Evolutionary conservation across 2,797 vertebrate species (phyloP), one percentile per base, ranked within the genome.

Genomic region (Vireo griseus): DNA sequence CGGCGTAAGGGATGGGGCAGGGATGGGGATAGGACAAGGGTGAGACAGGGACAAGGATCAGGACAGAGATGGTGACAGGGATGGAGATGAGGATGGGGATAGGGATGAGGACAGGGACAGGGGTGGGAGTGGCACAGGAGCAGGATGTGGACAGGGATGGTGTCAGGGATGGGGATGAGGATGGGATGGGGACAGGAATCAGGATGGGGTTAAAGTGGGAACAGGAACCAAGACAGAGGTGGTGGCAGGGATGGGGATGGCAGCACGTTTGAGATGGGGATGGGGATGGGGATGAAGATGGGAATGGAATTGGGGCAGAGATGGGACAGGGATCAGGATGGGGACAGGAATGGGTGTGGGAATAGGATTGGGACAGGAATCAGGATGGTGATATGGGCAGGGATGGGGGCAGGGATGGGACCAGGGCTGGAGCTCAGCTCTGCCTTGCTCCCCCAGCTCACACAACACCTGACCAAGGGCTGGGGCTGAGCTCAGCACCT

Each of bases 1-100:
- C 0, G 1, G 15, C 16, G 12, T 52, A 10, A 6, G 21, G 44
- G 42, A 20, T 16, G 9, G 29, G 11, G 19, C 6, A 11, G 25
- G 35, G 29, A 31, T 14, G 16, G 13, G 47, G 19, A 11, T 10
- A 14, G n/a, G 48, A 42, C 16, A 28, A 9, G 22, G 57, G 11
- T 15, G 25, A 47, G 17, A 44, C 2, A 2, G 16, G 31, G 68
- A 21, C 37, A 28, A 13, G 48, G 39, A 25, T 24, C 16, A 45
- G 50, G n/a, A 45, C 9, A 19, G 59, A 10, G 24, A 29, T 35
- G 20, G 15, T 7, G 48, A 31, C 25, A 25, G 25, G 68, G 29
- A 45, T 29, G 13, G 20, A 8, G 57, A 44, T 18, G 11, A 16
- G 24, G 11, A 11, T 12, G 10, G 21, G 12, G 33, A 16, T 54